A percentile compares a stretch with the other conserved stretches of the same genome.
phyloP scores from a whole-genome alignment of 1,140 invertebrate genomes.

The Carposina sasakii region DNA sequence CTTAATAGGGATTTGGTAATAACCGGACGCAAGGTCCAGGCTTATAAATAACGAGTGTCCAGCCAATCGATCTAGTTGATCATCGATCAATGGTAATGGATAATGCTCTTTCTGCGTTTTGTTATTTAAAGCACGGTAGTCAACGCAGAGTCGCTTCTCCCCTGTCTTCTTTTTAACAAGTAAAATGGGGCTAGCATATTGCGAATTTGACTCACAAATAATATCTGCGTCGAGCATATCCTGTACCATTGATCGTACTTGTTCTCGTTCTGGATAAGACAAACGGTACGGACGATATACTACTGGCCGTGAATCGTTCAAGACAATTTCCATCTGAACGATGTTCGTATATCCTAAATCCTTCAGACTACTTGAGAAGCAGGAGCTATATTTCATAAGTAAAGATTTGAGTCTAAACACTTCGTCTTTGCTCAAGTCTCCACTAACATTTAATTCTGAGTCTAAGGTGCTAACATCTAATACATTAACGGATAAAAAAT shows the following conservation, averaged over 20 bases:
- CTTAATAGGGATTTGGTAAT: constrained; percentile 43
- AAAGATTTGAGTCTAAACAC: no score
- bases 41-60: constrained; percentile 49
- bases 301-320: no score
- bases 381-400: no score
- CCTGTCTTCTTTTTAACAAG: constrained; percentile 8
- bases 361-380: no score
- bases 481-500: no score
- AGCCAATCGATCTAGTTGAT: constrained; percentile 47
- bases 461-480: no score
- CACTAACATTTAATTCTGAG: no score
- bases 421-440: no score
- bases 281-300: no score
- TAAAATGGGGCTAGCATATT: background rate
- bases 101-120: constrained; percentile 45
- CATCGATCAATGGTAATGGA: constrained; percentile 69
- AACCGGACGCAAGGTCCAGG: constrained; percentile 65
- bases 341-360: no score
- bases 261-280: no score
- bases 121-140: constrained; percentile 65
- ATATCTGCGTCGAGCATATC: constrained; percentile 7
- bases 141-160: constrained; percentile 41
- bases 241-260: constrained; percentile 11
- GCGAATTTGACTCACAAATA: background rate
- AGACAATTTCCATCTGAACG: no score